Evolutionary conservation across 2,113 vertebrate genomes (phyloP).

Genomic region (Stomatorhinus ivindoensis): DNA sequence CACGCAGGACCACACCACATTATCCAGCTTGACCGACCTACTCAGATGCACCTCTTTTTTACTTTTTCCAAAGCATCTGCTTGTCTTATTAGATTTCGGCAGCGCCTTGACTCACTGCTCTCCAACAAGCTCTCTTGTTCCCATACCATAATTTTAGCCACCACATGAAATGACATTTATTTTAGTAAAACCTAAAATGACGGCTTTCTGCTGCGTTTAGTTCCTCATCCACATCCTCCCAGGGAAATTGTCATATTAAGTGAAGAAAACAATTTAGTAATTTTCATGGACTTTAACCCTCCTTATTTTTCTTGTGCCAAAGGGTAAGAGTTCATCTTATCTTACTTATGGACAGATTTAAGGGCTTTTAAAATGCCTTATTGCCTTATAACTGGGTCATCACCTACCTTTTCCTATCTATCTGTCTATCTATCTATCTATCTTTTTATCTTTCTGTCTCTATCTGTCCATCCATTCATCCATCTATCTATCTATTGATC

Average conservation of each 20-base stretch:
- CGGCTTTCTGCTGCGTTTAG: neutral
- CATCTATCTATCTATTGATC: constrained; percentile 5
- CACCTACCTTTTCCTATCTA: constrained; percentile 9
- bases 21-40: neutral
- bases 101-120: neutral
- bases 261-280: neutral
- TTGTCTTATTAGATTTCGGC: neutral
- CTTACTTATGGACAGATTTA: neutral
- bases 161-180: neutral
- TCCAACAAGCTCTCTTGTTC: neutral
- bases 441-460: too few species aligned
- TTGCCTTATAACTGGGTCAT: neutral
- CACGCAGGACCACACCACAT: neutral
- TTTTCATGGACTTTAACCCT: neutral
- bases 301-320: neutral
- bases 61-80: neutral
- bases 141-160: neutral
- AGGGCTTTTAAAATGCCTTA: neutral
- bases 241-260: constrained; percentile 13
- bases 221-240: constrained; percentile 17
- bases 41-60: neutral
- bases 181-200: constrained; percentile 14
- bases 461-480: too few species aligned
- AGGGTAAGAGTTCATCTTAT: constrained; percentile 25
- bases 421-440: neutral